These are phyloP conservation scores for Neodiprion lecontei DNA, from an alignment of 1,140 invertebrate species.

Conservation along the genomic window DNA sequence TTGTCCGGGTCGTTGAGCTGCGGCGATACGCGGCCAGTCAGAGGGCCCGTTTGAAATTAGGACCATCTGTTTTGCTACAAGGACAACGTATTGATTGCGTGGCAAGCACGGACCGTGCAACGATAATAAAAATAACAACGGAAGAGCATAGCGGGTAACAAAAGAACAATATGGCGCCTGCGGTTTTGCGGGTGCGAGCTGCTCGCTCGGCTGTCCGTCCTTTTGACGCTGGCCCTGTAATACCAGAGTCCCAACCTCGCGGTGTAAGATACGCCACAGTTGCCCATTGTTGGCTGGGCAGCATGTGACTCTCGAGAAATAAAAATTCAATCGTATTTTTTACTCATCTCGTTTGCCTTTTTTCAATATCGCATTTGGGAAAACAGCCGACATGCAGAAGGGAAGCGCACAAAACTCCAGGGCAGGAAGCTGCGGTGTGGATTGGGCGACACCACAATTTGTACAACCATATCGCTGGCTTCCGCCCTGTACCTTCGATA, in stretches of 20 bases:
- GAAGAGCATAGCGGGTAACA: conserved; percentile 30
- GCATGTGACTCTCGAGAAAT: neutral
- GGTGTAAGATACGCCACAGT: neutral
- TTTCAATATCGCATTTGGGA: neutral
- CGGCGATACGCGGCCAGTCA: too few relatives aligned
- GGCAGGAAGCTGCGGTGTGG: conserved; percentile 45
- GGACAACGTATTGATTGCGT: neutral
- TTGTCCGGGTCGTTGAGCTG: too few relatives aligned
- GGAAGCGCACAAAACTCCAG: conserved; percentile 18
- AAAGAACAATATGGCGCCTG: conserved; percentile 52
- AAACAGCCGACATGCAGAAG: conserved; percentile 12
- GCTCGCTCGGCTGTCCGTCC: neutral
- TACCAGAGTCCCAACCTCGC: neutral
- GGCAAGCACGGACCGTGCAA: neutral
- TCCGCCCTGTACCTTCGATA: neutral
- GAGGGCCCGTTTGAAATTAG: conserved; percentile 1
- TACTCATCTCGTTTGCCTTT: too few relatives aligned
- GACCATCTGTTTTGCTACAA: conserved; percentile 7
- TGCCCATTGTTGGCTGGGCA: neutral
- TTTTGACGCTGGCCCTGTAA: neutral
- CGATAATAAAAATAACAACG: neutral
- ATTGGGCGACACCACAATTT: neutral
- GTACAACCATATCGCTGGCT: neutral
- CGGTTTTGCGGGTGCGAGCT: conserved; percentile 45
- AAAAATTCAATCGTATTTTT: neutral